Evolutionary conservation across 2,797 vertebrate genomes (phyloP).

Genomic region (Trachops cirrhosus): DNA sequence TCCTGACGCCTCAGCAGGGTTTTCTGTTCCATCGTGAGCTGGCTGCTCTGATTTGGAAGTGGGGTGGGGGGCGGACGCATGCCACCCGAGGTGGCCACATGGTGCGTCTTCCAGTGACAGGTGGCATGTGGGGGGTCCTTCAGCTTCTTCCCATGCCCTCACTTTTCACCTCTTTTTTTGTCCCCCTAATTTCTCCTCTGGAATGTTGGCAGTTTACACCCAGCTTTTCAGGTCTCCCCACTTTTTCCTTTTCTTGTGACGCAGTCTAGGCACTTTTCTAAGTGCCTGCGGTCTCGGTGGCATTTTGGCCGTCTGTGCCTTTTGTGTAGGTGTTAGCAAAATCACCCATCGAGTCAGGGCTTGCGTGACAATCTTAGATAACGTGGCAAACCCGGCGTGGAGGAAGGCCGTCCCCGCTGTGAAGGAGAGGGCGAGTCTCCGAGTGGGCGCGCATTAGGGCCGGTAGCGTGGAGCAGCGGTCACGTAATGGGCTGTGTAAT

Average conservation of each 20-base stretch:
- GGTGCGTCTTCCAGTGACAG: not conserved
- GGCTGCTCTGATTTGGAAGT: not conserved
- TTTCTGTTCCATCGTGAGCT: not conserved
- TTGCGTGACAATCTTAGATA: not conserved
- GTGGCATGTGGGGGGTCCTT: fast-evolving
- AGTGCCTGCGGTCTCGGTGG: not conserved
- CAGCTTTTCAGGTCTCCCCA: not conserved
- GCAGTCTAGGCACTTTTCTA: fast-evolving
- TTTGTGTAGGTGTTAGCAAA: not conserved
- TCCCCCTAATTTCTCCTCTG: not conserved
- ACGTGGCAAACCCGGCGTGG: not conserved
- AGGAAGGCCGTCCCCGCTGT: not conserved
- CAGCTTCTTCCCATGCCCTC: not conserved
- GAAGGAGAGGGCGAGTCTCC: slow-evolving; percentile 14
- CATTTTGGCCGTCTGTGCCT: not conserved
- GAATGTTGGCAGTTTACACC: not conserved
- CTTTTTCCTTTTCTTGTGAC: not conserved
- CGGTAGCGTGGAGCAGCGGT: slow-evolving; percentile 58
- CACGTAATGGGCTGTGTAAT: slow-evolving; percentile 69
- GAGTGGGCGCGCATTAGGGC: slow-evolving; percentile 53
- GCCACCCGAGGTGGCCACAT: fast-evolving
- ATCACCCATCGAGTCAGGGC: not conserved
- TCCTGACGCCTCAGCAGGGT: not conserved
- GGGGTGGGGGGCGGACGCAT: fast-evolving
- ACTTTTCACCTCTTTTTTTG: slow-evolving; percentile 19